Evolutionary conservation across 2,113 vertebrate genomes (phyloP).

Genomic region (Trematocara zebra): DNA sequence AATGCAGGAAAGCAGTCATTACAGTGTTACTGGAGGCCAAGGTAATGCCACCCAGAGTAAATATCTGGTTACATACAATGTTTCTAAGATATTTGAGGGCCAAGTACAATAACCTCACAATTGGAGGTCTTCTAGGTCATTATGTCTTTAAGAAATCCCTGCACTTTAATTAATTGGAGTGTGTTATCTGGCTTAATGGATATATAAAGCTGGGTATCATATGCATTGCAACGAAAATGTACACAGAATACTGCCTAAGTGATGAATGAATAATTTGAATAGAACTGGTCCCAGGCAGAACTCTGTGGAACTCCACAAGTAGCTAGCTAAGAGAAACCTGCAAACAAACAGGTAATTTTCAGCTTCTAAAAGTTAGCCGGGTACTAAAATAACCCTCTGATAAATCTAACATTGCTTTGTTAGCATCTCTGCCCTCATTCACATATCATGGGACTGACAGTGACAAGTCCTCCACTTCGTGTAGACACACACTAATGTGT

Average conservation of each 20-base stretch:
- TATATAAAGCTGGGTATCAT: not conserved
- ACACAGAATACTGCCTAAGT: accelerated
- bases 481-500: not conserved
- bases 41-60: not conserved
- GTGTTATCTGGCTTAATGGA: not conserved
- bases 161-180: not conserved
- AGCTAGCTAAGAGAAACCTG: not conserved
- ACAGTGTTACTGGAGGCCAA: not conserved
- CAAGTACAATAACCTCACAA: not conserved
- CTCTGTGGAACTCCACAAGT: not conserved
- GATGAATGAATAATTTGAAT: not conserved
- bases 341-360: not conserved
- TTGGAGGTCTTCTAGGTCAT: not conserved
- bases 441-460: not conserved
- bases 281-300: not conserved
- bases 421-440: not conserved
- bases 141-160: not conserved
- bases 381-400: not conserved
- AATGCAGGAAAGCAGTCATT: not conserved
- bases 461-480: not conserved
- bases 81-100: not conserved
- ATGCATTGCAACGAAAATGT: not conserved
- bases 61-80: not conserved
- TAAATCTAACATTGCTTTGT: not conserved
- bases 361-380: accelerated